phyloP scores from a whole-genome alignment of 2,113 vertebrate species.

The Falco punctatus region DNA sequence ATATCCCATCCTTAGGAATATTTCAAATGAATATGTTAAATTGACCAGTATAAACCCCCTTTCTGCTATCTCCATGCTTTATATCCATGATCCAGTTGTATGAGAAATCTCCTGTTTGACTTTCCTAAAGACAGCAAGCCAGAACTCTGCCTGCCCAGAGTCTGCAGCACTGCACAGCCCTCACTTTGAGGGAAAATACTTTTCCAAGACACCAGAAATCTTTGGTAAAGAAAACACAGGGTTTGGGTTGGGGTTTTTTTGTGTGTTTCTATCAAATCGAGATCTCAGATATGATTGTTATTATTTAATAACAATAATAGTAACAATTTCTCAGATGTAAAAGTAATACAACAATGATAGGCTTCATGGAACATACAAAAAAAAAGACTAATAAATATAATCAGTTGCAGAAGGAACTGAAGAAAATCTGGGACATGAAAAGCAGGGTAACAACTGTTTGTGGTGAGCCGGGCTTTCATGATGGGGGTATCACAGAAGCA shows the following conservation, averaged over 20 bases:
- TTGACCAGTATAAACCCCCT: not conserved
- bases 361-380: not conserved
- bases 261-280: not conserved
- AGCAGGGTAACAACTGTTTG: conserved; percentile 66
- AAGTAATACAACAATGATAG: conserved; percentile 66
- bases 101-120: not conserved
- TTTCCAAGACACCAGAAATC: conserved; percentile 1
- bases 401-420: conserved; percentile 55
- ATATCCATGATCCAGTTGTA: not conserved
- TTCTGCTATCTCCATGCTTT: not conserved
- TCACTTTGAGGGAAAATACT: not conserved
- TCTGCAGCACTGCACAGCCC: not conserved
- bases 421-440: conserved; percentile 61
- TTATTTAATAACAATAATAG: conserved; percentile 65
- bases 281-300: conserved; percentile 45
- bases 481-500: conserved; percentile 55
- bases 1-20: not conserved
- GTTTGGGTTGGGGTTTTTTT: not conserved
- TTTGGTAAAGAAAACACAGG: conserved; percentile 7
- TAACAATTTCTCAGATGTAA: conserved; percentile 63
- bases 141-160: not conserved
- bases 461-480: conserved; percentile 57
- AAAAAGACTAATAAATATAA: conserved; percentile 62
- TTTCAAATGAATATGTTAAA: not conserved
- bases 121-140: not conserved